Evolutionary conservation across 2,888 invertebrate genomes (phyloP).

Genomic region (Eudemis profundana): DNA sequence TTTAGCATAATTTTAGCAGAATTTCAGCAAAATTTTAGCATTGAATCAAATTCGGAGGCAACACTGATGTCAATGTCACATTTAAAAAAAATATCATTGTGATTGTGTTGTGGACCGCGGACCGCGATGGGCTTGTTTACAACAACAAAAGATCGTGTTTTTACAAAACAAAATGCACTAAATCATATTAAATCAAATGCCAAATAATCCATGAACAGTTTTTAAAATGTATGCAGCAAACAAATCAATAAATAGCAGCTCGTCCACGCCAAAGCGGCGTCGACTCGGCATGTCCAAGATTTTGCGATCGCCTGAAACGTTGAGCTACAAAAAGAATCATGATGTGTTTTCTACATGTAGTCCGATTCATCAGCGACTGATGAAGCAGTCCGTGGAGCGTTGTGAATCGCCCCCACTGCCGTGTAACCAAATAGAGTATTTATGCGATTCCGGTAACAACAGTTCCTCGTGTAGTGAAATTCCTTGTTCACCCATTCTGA

Average conservation of each 20-base stretch:
- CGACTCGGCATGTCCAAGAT: conserved; percentile 65
- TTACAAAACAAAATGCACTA: background rate
- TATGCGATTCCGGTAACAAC: conserved; percentile 65
- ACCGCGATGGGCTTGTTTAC: conserved; percentile 28
- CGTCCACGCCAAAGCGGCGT: conserved; percentile 74
- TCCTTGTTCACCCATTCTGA: conserved; percentile 63
- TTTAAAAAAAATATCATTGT: conserved; percentile 9
- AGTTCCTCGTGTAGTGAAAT: conserved; percentile 59
- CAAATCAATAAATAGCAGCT: conserved; percentile 50
- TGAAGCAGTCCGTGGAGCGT: conserved; percentile 47
- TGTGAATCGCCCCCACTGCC: conserved; percentile 75
- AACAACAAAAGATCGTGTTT: conserved; percentile 22
- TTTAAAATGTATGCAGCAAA: conserved; percentile 54
- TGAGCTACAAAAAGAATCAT: conserved; percentile 45
- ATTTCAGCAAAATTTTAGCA: too few species aligned
- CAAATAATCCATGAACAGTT: background rate
- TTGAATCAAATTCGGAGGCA: background rate
- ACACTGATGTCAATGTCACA: conserved; percentile 10
- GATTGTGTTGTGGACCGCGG: background rate
- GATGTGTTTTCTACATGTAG: conserved; percentile 52
- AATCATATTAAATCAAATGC: conserved; percentile 6
- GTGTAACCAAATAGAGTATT: conserved; percentile 77
- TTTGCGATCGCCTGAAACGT: conserved; percentile 50
- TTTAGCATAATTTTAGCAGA: too few species aligned
- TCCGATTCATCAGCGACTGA: conserved; percentile 54